Evolutionary conservation across 2,888 invertebrate genomes (phyloP).

Genomic region (Hydropsyche betteni): DNA sequence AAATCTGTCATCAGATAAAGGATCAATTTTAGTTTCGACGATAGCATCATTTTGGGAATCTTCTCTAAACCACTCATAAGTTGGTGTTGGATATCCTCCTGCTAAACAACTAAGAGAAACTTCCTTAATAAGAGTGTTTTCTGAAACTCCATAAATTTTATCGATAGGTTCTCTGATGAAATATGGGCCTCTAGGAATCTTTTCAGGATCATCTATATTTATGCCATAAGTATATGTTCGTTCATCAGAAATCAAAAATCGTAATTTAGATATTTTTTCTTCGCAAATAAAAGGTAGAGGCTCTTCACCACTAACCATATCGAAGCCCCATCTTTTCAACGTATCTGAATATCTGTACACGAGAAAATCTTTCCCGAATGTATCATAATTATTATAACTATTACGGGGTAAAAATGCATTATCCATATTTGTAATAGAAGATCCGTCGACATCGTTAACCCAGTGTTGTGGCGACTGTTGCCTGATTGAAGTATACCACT

Average conservation of each 20-base stretch:
- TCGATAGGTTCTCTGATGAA: slow-evolving; percentile 87
- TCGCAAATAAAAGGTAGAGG: slow-evolving; percentile 87
- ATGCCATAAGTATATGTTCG: slow-evolving; percentile 87
- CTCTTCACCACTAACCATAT: slow-evolving; percentile 81
- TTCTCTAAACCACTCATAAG: slow-evolving; percentile 90
- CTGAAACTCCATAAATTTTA: slow-evolving; percentile 83
- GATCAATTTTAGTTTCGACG: slow-evolving; percentile 78
- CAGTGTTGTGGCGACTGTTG: slow-evolving; percentile 80
- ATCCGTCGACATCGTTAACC: slow-evolving; percentile 85
- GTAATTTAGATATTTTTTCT: slow-evolving; percentile 77
- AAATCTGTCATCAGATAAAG: slow-evolving; percentile 76
- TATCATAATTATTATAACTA: slow-evolving; percentile 63
- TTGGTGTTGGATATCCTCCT: slow-evolving; percentile 88
- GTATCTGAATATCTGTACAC: slow-evolving; percentile 79
- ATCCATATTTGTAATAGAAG: slow-evolving; percentile 79
- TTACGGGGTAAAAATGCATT: slow-evolving; percentile 81
- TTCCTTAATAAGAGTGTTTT: slow-evolving; percentile 74
- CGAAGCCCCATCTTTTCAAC: slow-evolving; percentile 84
- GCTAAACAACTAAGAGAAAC: slow-evolving; percentile 83
- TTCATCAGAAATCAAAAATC: slow-evolving; percentile 76
- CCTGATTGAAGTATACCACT: slow-evolving; percentile 87
- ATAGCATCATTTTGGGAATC: slow-evolving; percentile 83
- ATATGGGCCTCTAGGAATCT: slow-evolving; percentile 87
- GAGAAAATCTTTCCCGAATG: slow-evolving; percentile 74
- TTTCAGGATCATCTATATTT: slow-evolving; percentile 80